Evolutionary conservation across 2,797 vertebrate genomes (phyloP).

Genomic region (Lophius americanus): DNA sequence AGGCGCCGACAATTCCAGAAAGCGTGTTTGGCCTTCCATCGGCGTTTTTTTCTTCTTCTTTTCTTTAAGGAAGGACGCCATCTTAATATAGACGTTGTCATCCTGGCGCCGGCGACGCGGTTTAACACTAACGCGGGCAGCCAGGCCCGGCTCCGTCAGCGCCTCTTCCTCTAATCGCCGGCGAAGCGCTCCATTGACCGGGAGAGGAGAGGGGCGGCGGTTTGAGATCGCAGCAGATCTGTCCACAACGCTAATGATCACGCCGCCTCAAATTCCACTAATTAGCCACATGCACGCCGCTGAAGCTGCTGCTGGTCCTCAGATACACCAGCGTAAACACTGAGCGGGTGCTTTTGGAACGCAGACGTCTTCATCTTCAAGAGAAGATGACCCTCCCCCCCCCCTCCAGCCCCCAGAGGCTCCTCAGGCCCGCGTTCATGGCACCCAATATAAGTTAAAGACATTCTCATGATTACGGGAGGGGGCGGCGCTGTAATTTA

Average conservation of each 20-base stretch:
- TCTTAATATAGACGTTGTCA: conserved; percentile 57
- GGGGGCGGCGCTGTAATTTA: conserved; percentile 82
- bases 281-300: conserved; percentile 78
- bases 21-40: neutral
- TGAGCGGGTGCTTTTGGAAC: conserved; percentile 78
- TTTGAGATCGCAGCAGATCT: conserved; percentile 80
- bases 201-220: conserved; percentile 55
- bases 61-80: conserved; percentile 23
- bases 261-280: conserved; percentile 77
- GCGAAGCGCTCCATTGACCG: conserved; percentile 72
- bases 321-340: conserved; percentile 60
- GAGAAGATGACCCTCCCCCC: conserved; percentile 53
- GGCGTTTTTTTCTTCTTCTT: conserved; percentile 7
- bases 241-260: conserved; percentile 82
- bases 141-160: conserved; percentile 63
- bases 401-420: conserved; percentile 53
- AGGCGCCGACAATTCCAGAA: neutral
- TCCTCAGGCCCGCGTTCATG: conserved; percentile 70
- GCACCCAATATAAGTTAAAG: conserved; percentile 83
- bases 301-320: conserved; percentile 72
- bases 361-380: conserved; percentile 76
- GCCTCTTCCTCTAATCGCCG: conserved; percentile 68
- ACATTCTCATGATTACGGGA: conserved; percentile 79
- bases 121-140: conserved; percentile 63
- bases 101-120: conserved; percentile 35